phyloP scores from a whole-genome alignment of 2,113 vertebrate genomes.

The Poeciliopsis retropinna region DNA sequence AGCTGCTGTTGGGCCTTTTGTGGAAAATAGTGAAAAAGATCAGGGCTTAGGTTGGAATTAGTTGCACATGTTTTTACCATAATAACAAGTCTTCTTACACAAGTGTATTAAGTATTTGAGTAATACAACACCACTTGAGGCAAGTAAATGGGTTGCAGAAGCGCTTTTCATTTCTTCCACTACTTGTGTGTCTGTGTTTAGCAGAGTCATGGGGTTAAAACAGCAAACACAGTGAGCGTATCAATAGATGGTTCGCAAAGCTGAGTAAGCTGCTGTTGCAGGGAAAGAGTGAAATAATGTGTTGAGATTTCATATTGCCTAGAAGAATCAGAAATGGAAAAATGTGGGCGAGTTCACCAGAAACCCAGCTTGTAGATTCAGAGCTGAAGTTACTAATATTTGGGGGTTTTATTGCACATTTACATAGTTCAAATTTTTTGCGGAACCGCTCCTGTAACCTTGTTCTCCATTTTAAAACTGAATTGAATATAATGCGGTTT shows the following conservation, averaged over 20 bases:
- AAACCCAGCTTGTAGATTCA: background rate
- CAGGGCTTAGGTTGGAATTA: background rate
- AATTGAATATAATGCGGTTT: background rate
- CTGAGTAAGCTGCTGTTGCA: background rate
- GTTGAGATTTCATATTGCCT: background rate
- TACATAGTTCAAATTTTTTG: background rate
- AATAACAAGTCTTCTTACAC: background rate
- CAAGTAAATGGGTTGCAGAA: constrained; percentile 20
- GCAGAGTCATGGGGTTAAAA: background rate
- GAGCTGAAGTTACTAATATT: background rate
- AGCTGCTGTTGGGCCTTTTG: too few relatives aligned
- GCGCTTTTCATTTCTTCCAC: constrained; percentile 7
- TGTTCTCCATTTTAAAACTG: background rate
- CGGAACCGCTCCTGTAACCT: too few relatives aligned
- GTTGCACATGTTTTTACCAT: constrained; percentile 22
- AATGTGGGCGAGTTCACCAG: background rate
- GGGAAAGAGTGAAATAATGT: background rate
- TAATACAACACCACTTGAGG: constrained; percentile 7
- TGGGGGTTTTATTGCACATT: background rate
- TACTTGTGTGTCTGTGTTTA: background rate
- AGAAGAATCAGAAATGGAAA: background rate
- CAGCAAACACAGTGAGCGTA: background rate
- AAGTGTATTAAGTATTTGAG: constrained; percentile 14
- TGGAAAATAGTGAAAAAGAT: background rate
- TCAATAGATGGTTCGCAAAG: too few relatives aligned